A percentile compares a stretch with the other conserved stretches of the same genome.
These are phyloP conservation scores for Falco naumanni DNA, from an alignment of 2,797 vertebrate genomes.

Conservation along the genomic window DNA sequence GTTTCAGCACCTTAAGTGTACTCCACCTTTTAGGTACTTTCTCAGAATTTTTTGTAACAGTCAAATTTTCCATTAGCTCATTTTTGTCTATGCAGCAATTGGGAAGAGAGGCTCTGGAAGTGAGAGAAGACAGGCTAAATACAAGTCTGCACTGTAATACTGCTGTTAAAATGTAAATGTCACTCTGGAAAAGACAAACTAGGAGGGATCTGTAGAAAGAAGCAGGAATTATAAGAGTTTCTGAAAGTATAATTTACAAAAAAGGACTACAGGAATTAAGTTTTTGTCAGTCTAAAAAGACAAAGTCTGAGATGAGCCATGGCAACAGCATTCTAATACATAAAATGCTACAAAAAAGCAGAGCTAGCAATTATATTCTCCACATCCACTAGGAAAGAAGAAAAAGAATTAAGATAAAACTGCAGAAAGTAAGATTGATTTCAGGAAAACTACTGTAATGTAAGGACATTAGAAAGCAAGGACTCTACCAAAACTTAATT, in stretches of 20 bases:
- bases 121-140: neutral
- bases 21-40: neutral
- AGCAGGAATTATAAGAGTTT: neutral
- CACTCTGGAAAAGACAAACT: neutral
- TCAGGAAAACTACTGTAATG: neutral
- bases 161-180: neutral
- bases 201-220: neutral
- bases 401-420: neutral
- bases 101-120: neutral
- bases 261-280: neutral
- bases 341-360: neutral
- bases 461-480: neutral
- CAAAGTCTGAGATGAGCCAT: neutral
- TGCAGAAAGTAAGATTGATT: neutral
- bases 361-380: neutral
- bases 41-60: neutral
- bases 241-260: neutral
- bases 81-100: neutral
- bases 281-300: neutral
- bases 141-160: neutral
- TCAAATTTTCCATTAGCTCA: neutral
- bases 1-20: neutral
- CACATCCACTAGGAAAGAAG: neutral
- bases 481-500: neutral
- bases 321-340: neutral